Evolutionary conservation across 2,113 vertebrate genomes (phyloP).

Genomic region (Bolborhynchus lineola): DNA sequence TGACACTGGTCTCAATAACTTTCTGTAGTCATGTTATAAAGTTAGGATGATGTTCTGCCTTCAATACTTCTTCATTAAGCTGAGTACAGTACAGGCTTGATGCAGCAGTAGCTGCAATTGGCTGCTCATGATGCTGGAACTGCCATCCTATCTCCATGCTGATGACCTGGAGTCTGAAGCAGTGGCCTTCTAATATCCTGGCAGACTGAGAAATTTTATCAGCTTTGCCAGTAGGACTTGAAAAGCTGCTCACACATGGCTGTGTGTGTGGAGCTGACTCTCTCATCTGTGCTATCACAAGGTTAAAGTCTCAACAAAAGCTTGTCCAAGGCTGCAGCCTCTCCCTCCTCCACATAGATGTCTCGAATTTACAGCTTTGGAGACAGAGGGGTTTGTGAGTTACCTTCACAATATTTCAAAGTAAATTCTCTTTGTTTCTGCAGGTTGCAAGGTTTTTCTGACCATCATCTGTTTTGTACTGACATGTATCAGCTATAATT

Average conservation of each 20-base stretch:
- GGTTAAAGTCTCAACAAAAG: neutral
- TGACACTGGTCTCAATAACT: neutral
- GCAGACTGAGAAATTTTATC: neutral
- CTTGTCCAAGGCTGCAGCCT: neutral
- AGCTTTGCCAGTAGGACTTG: neutral
- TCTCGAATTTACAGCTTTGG: neutral
- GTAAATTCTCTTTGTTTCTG: neutral
- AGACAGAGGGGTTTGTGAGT: neutral
- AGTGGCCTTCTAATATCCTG: neutral
- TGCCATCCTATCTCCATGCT: neutral
- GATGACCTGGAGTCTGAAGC: neutral
- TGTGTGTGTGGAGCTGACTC: neutral
- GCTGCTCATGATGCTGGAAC: neutral
- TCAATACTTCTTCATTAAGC: neutral
- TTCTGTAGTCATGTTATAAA: neutral
- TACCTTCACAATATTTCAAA: neutral
- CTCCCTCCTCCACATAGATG: accelerated
- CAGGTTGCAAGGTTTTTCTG: neutral
- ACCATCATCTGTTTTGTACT: neutral
- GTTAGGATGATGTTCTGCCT: neutral
- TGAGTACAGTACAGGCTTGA: neutral
- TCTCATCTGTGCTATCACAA: neutral
- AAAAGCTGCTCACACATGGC: neutral
- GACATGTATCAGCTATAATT: neutral
- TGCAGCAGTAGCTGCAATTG: neutral